Base-by-base conservation (phyloP, 2,113 vertebrate species). In the Tympanuchus pallidicinctus region DNA sequence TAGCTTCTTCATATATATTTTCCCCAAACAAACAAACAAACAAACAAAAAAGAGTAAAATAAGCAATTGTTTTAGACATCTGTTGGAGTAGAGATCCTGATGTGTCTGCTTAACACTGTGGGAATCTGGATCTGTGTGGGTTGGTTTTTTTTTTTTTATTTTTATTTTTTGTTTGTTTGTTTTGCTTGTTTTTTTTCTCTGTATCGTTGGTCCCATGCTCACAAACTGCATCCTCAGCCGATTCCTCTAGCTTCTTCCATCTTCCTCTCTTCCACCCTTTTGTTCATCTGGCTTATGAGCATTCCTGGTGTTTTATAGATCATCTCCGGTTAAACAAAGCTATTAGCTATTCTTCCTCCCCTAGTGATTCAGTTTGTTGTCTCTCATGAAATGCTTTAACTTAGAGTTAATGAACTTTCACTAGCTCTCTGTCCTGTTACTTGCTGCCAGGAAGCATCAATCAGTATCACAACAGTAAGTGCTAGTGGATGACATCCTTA, bases 391-490 rank as follows among this genome's bases (percentile, higher is more conserved):
- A 79, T 72, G 64, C 77, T 64, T 93, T 92, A 93, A 47, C 67
- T 77, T 92, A 14, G 93, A 83, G 63, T 88, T 95, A 92, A 93
- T 91, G 76, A 96, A 95, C 87, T 96, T 96, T 74, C 72, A 79
- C 72, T 65, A 45, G 27, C 56, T 8, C 82, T 92, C 65, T 84
- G 88, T 92, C 63, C 81, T 86, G 42, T 94, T 95, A 59, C 66
- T 92, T 64, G 66, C 74, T 91, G 84, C 85, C 67, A 21, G 65
- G 72, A 94, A 90, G 77, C 94, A 92, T 90, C 90, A 91, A 88
- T 95, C 92, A 94, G 88, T 71, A 91, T 82, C 71, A 59, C 80
- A 92, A 92, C 83, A 86, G 32, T 91, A 94, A 88, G 86, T 80
- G 57, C 70, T 88, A 54, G 90, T 91, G 88, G 85, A 57, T 94